Evolutionary conservation across 2,888 invertebrate species (phyloP), one percentile per base, ranked within the genome.

Genomic region (Zonitis immaculata): DNA sequence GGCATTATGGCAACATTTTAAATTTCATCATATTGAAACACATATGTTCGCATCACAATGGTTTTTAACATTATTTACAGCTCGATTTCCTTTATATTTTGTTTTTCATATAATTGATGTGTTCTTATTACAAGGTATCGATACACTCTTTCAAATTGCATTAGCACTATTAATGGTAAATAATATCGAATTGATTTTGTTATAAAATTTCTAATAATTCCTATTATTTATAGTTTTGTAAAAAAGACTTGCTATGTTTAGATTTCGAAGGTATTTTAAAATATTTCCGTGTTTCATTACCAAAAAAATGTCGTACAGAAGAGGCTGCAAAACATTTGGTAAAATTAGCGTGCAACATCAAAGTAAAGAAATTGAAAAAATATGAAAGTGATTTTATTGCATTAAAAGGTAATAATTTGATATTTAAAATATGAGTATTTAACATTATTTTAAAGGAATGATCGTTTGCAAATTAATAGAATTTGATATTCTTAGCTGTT

Each of bases 31-130:
- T 59, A 88, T 99, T 45, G 98, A 99, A 77, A 90, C 94, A 25
- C 98, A 99, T 78, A 98, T 97, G 97, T 99, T 94, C 75, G 98
- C 98, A 18, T 95, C 95, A 5, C 99, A 99, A 78, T 99, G 99
- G 99, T 98, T 99, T 80, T 85, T 99, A 49, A 99, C 99, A 0
- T 82, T 99, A n/a, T 99, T 95, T 79, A 99, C 99, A 1, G 98
- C 99, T 27, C 88, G 98, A 70, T 99, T 99, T 77, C 99, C 99
- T 0, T 80, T 99, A 32, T 93, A 90, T 69, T 87, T 98, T 79
- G 87, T 99, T 27, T 99, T 96, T 78, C 95, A 95, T 75, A 96
- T 99, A 50, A 82, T 99, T 56, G 99, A 99, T 74, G 87, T 99
- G 45, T 98, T 97, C 77, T 82, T 99, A 14, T 81, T 94, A 25